phyloP scores from a whole-genome alignment of 1,140 invertebrate genomes.

The Aphis craccivora region DNA sequence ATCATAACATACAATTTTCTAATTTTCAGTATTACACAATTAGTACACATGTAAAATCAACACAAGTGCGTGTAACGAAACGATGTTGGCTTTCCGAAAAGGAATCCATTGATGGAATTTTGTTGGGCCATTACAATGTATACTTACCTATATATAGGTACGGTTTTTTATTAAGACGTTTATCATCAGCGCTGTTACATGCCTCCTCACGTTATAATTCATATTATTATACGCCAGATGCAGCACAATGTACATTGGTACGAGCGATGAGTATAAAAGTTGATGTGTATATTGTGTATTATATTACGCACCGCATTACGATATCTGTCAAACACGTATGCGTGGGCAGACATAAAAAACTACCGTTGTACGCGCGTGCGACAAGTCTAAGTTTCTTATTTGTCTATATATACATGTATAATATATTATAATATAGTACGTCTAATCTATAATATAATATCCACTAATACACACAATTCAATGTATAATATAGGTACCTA shows the following conservation, averaged over 20 bases:
- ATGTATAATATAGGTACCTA: too few species aligned
- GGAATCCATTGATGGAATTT: background rate
- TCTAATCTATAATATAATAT: too few species aligned
- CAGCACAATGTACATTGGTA: too few species aligned
- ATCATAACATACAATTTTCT: background rate
- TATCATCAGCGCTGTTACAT: background rate
- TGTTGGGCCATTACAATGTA: background rate
- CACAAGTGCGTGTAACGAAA: too few species aligned
- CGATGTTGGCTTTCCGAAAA: too few species aligned
- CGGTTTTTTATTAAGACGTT: background rate
- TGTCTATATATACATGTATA: background rate
- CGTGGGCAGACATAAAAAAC: background rate
- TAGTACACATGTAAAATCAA: too few species aligned
- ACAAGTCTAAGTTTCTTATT: background rate
- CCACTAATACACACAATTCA: too few species aligned
- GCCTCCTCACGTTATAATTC: too few species aligned
- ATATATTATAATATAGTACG: too few species aligned
- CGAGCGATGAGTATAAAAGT: background rate
- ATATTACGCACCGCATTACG: background rate
- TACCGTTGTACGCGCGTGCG: background rate
- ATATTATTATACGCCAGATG: too few species aligned
- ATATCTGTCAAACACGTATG: background rate
- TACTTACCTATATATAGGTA: too few species aligned
- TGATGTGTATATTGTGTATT: background rate
- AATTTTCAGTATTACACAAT: background rate